A percentile compares a stretch with the other conserved stretches of the same genome.
Conservation (phyloP, 2,113 vertebrate species). For the Hassar affinis region DNA sequence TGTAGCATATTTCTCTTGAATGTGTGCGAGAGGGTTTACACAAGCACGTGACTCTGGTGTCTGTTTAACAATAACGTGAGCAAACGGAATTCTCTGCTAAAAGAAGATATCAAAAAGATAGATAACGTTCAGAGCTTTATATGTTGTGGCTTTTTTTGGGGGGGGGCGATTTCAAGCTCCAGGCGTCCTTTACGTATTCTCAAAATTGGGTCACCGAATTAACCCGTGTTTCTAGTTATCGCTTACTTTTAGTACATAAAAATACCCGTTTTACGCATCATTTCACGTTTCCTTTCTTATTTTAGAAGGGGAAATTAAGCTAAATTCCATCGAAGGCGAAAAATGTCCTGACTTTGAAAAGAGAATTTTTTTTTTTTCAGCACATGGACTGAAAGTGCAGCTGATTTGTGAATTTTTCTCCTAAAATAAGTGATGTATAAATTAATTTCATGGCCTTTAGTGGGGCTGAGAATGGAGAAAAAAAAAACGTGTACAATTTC, state of each 20-base stretch:
- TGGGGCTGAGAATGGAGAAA: slow-evolving; percentile 55
- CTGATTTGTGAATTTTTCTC: slow-evolving; percentile 69
- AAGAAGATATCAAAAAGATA: slow-evolving; percentile 22
- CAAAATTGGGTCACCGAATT: background rate
- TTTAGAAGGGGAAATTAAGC: slow-evolving; percentile 21
- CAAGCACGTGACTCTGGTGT: background rate
- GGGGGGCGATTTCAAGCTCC: slow-evolving; percentile 2
- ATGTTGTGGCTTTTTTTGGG: slow-evolving; percentile 36
- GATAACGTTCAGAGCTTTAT: slow-evolving; percentile 37
- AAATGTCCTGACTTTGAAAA: slow-evolving; percentile 64
- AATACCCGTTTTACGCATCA: background rate
- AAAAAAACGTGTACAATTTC: slow-evolving; percentile 76
- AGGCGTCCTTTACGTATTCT: slow-evolving; percentile 8
- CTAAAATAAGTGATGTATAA: slow-evolving; percentile 59
- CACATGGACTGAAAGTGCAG: slow-evolving; percentile 61
- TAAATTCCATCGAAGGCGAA: slow-evolving; percentile 33
- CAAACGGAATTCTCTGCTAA: slow-evolving; percentile 46
- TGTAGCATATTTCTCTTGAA: slow-evolving; percentile 42
- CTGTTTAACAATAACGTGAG: slow-evolving; percentile 42
- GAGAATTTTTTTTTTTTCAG: slow-evolving; percentile 47
- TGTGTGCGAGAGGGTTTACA: background rate
- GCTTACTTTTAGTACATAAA: background rate
- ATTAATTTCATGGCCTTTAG: slow-evolving; percentile 66
- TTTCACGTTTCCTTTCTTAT: slow-evolving; percentile 43
- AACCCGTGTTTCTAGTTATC: slow-evolving; percentile 3